phyloP scores from a whole-genome alignment of 2,113 vertebrate species.

The Dolichotis patagonum region DNA sequence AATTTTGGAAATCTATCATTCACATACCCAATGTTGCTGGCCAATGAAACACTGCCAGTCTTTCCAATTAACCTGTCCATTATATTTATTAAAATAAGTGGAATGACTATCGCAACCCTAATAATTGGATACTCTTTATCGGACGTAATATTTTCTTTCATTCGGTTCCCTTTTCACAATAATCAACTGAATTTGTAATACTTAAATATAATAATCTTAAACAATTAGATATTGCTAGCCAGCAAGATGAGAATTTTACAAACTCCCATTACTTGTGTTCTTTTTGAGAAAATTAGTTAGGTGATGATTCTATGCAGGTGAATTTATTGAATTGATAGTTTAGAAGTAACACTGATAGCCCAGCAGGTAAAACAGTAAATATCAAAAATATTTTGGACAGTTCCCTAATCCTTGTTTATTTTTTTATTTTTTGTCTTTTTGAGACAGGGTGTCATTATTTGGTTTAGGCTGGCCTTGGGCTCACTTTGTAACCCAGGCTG shows the following conservation, averaged over 20 bases:
- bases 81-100: conserved; percentile 28
- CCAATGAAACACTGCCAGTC: neutral
- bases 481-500: no score
- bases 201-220: neutral
- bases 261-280: neutral
- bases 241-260: neutral
- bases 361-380: neutral
- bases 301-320: neutral
- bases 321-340: neutral
- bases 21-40: neutral
- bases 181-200: conserved; percentile 11
- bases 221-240: neutral
- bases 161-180: neutral
- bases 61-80: neutral
- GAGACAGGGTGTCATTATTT: no score
- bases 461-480: no score
- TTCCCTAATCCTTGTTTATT: neutral
- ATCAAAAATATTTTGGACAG: neutral
- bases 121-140: neutral
- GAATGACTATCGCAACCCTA: conserved; percentile 43
- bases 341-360: neutral
- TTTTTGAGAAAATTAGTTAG: neutral
- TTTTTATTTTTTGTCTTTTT: no score
- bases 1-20: neutral
- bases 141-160: conserved; percentile 37